Base-by-base conservation (phyloP, 2,797 vertebrate species). In the Australoheros facetus region DNA sequence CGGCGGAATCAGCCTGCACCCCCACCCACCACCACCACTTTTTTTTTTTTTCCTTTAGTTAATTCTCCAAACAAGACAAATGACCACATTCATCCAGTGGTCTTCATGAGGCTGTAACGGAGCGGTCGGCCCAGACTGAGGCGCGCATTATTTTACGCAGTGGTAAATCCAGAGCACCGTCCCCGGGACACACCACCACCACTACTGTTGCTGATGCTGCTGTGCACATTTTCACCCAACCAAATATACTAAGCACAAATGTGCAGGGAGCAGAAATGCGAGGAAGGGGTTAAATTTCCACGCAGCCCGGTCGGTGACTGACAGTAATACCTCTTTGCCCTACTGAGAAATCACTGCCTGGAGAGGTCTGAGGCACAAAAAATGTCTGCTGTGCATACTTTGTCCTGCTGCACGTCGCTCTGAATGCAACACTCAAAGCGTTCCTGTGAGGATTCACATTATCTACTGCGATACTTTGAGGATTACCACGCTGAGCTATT, bases 141-240 rank as follows among this genome's bases (percentile, higher is more conserved):
- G 48, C 48, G 79, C 77, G 75, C 85, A 82, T 79, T 70, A 79
- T 85, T 90, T 86, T 81, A 85, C 80, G 76, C 80, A 85, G 77
- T 4, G 83, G 56, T 60, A 53, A 48, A 66, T 73, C 26, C 75
- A 23, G 76, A 10, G 57, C 55, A 7, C 59, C n/a, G 70, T 45
- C 56, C 70, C 73, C 32, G 39, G 55, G 70, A 76, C 71, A 51
- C 23, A 30, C 51, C 64, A 32, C 45, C 32, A 23, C 23, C 23
- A 3, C 55, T 17, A 5, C 56, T 37, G 19, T 30, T 17, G 30
- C 34, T 13, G 30, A 75, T n/a, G 66, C 64, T 12, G 21, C 64
- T 59, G 3, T 19, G 21, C 28, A 21, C 48, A 73, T 17, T 1
- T 30, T 7, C 73, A 64, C 23, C n/a, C 37, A 58, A 10, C 56